phyloP scores from a whole-genome alignment of 2,888 invertebrate genomes.

The Pteria penguin region DNA sequence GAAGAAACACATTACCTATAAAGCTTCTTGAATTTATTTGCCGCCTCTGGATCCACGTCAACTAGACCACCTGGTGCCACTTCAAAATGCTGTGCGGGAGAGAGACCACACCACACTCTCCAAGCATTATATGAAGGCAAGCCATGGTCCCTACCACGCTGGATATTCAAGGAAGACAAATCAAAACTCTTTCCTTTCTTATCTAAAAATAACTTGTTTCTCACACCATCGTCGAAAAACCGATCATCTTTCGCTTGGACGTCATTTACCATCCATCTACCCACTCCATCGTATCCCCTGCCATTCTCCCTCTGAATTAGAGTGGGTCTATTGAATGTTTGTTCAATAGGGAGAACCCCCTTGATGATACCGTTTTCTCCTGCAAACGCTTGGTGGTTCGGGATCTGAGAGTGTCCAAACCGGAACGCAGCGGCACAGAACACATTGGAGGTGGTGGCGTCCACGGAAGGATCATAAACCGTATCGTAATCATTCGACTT shows the following conservation, averaged over 20 bases:
- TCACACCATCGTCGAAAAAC: conserved; percentile 26
- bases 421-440: conserved; percentile 75
- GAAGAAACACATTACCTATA: no score
- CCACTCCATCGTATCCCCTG: conserved; percentile 6
- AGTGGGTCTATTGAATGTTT: conserved; percentile 54
- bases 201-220: conserved; percentile 89
- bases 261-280: conserved; percentile 11
- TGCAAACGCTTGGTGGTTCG: conserved; percentile 10
- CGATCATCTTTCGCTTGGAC: conserved; percentile 13
- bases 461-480: conserved; percentile 57
- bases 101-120: conserved; percentile 80
- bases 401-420: conserved; percentile 67
- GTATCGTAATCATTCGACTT: conserved; percentile 87
- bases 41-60: conserved; percentile 35
- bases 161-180: conserved; percentile 92
- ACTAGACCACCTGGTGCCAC: conserved; percentile 36
- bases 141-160: conserved; percentile 93
- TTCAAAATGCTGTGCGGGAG: conserved; percentile 30
- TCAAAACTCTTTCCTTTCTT: conserved; percentile 82
- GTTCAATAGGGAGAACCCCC: conserved; percentile 30
- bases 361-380: background rate
- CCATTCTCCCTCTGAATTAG: conserved; percentile 46
- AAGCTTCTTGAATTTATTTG: conserved; percentile 13
- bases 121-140: conserved; percentile 89
- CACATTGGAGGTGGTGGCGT: conserved; percentile 66